Evolutionary conservation across 2,888 invertebrate species (phyloP).

Genomic region (Matsumyia berberina): DNA sequence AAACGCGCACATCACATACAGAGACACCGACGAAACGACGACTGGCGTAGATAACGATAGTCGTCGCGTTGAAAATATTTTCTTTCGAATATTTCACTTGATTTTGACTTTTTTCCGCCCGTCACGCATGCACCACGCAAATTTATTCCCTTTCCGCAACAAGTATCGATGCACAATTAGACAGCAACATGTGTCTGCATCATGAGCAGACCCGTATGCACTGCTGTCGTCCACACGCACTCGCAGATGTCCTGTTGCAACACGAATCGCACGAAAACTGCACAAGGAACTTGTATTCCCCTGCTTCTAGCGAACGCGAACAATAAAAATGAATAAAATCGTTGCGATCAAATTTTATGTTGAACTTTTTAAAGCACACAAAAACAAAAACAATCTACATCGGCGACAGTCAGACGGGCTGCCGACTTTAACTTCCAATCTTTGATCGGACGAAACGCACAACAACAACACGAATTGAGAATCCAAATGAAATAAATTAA

Average conservation of each 20-base stretch:
- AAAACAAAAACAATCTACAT: slow-evolving; percentile 40
- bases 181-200: slow-evolving; percentile 51
- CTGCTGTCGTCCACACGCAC: neutral
- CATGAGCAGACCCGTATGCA: neutral
- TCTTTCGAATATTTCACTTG: slow-evolving; percentile 17
- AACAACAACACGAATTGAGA: slow-evolving; percentile 33
- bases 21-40: slow-evolving; percentile 5
- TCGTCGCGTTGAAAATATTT: neutral
- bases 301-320: neutral
- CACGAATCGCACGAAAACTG: neutral
- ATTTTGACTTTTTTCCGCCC: slow-evolving; percentile 1
- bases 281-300: too few species aligned
- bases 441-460: slow-evolving; percentile 40
- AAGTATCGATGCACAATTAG: neutral
- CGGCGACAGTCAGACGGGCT: slow-evolving; percentile 62
- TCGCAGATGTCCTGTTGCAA: neutral
- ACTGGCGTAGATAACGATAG: slow-evolving; percentile 8
- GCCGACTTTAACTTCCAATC: slow-evolving; percentile 58
- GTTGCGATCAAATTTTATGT: slow-evolving; percentile 46
- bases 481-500: slow-evolving; percentile 64
- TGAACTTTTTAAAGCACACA: slow-evolving; percentile 3
- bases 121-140: slow-evolving; percentile 11
- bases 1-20: slow-evolving; percentile 8
- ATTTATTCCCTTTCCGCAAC: neutral
- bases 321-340: slow-evolving; percentile 51